phyloP scores from a whole-genome alignment of 2,797 vertebrate species.

The Halcyon leucocephala region DNA sequence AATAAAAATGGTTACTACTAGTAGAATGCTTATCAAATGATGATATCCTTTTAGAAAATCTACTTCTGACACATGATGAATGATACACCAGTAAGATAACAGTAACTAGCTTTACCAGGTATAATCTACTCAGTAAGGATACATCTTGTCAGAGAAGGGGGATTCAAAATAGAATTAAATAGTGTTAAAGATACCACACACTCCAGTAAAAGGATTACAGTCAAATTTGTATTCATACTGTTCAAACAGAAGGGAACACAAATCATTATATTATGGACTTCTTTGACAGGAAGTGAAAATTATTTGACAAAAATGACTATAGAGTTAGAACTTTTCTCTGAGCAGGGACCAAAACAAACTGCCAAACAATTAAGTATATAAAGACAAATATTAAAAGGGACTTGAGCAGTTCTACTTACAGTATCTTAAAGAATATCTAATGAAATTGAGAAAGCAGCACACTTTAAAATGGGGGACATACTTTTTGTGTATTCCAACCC shows the following conservation, averaged over 20 bases:
- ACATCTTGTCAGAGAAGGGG: not conserved
- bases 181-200: not conserved
- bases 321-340: not conserved
- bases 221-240: not conserved
- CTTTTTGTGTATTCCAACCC: not conserved
- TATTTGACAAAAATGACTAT: not conserved
- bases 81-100: not conserved
- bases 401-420: not conserved
- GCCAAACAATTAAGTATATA: not conserved
- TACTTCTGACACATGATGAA: not conserved
- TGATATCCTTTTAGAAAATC: not conserved
- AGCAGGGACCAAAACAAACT: not conserved
- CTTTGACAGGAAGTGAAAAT: not conserved
- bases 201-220: not conserved
- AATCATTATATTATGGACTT: not conserved
- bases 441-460: not conserved
- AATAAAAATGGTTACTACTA: not conserved
- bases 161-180: not conserved
- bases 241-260: not conserved
- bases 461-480: not conserved
- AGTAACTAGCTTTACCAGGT: not conserved
- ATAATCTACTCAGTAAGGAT: not conserved
- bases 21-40: not conserved
- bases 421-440: not conserved
- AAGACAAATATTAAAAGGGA: not conserved